Evolutionary conservation across 2,113 vertebrate genomes (phyloP), one percentile per base, ranked within the genome.

Genomic region (Scartelaos histophorus): DNA sequence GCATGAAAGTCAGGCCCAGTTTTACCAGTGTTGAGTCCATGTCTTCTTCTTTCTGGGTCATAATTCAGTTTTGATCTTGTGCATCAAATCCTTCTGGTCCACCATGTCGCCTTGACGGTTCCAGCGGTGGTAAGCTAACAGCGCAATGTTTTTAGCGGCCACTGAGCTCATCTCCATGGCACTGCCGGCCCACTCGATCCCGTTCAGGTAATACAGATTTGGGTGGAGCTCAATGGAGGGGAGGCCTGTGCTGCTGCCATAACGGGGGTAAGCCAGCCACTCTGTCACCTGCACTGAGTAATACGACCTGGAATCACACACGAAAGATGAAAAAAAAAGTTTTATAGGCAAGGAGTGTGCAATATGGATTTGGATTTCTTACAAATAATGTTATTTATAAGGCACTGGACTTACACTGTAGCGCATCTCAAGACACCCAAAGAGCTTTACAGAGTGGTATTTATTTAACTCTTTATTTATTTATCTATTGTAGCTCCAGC

Each of bases 1-100:
- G 57, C 5, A 66, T n/a, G 5, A 4, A 60, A 12, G 15, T 54
- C 17, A 21, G 35, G 35, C 51, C 71, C 7, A 22, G 54, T 22
- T 58, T 58, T 7, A 38, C 1, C 57, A 60, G 25, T 51, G 21
- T 57, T 13, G 29, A 24, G 67, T 35, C 38, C 19, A 21, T 7
- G 54, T 65, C 53, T 45, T 11, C 35, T 17, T 71, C 15, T n/a
- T 10, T 69, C 29, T 54, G 13, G 69, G 77, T 98, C 93, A 99
- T 80, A 99, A 93, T 80, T 99, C 98, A 0, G 96, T 98, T 89
- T 99, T 99, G 81, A 99, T 95, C 82, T 96, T 96, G 90, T 98
- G 98, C 92, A 98, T 95, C 82, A 99, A 92, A 79, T 99, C 98
- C 82, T 93, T 97, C 85, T 98, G 98, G 90, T 99, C 97, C 11